These are phyloP conservation scores for Gambusia yucatana DNA, from an alignment of 2,797 vertebrate genomes.

Conservation along the genomic window DNA sequence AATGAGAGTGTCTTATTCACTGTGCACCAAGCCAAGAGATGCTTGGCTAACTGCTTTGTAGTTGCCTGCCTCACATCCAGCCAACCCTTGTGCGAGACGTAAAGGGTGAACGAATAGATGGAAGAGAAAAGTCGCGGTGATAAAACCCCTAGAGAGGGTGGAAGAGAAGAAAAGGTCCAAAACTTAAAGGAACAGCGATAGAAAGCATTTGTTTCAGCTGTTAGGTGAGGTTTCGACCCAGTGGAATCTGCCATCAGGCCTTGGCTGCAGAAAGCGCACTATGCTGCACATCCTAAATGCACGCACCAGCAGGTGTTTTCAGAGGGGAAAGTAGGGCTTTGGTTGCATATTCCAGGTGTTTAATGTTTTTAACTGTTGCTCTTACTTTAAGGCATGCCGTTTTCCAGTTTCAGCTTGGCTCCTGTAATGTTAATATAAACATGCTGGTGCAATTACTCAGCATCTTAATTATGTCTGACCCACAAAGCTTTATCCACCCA, in stretches of 20 bases:
- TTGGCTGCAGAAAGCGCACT: background rate
- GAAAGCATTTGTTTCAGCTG: slow-evolving; percentile 34
- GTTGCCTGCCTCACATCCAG: slow-evolving; percentile 83
- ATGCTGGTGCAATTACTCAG: slow-evolving; percentile 4
- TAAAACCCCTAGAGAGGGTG: slow-evolving; percentile 64
- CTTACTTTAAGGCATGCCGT: background rate
- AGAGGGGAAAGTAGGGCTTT: slow-evolving; percentile 11
- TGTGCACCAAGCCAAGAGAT: slow-evolving; percentile 93
- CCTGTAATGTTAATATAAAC: background rate
- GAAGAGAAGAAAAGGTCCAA: slow-evolving; percentile 59
- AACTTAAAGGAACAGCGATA: slow-evolving; percentile 78
- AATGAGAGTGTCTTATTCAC: slow-evolving; percentile 94
- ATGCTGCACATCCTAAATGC: background rate
- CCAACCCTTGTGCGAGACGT: slow-evolving; percentile 37
- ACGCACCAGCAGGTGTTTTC: slow-evolving; percentile 38
- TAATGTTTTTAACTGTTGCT: slow-evolving; percentile 16
- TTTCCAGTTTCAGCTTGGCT: slow-evolving; percentile 1
- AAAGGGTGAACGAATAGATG: slow-evolving; percentile 28
- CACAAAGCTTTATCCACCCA: slow-evolving; percentile 3
- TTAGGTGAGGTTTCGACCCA: slow-evolving; percentile 30
- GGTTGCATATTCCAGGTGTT: slow-evolving; percentile 3
- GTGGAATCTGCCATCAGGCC: slow-evolving; percentile 26
- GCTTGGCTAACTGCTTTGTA: slow-evolving; percentile 95
- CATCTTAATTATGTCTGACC: slow-evolving; percentile 1
- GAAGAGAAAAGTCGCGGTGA: slow-evolving; percentile 63